Conservation (phyloP, 2,113 vertebrate species). For the Serranochromis macrocephalus region DNA sequence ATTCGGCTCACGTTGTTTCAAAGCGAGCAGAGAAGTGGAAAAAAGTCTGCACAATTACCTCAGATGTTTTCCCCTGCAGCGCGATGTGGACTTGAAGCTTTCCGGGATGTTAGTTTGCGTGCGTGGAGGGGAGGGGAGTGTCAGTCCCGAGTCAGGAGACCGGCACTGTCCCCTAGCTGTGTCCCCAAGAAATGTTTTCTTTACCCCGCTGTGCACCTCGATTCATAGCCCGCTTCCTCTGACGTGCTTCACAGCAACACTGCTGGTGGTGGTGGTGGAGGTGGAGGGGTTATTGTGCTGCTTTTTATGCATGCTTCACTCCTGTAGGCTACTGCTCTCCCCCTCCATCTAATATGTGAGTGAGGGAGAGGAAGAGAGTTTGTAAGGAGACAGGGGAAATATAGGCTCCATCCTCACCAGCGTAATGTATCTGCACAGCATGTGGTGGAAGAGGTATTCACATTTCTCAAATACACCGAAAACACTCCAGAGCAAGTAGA, state of each 20-base stretch:
- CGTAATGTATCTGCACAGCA: not conserved
- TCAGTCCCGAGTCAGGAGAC: constrained; percentile 12
- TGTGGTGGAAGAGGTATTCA: not conserved
- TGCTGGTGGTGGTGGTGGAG: not conserved
- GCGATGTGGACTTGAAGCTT: not conserved
- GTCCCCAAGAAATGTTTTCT: constrained; percentile 43
- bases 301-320: not conserved
- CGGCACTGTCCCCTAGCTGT: constrained; percentile 25
- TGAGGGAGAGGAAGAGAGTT: not conserved
- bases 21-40: not conserved
- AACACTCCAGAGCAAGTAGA: not conserved
- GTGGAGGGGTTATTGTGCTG: constrained; percentile 16
- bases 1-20: not conserved
- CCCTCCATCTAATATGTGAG: not conserved
- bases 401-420: not conserved
- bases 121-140: not conserved
- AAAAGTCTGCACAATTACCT: constrained; percentile 38
- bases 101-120: not conserved
- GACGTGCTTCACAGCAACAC: constrained; percentile 14
- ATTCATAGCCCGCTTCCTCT: constrained; percentile 32
- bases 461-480: not conserved
- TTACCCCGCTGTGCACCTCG: constrained; percentile 25
- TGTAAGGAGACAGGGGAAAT: not conserved
- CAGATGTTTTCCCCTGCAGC: not conserved
- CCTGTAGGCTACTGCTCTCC: not conserved